Base-by-base conservation (phyloP, 2,113 vertebrate genomes). In the Nycticebus coucang region DNA sequence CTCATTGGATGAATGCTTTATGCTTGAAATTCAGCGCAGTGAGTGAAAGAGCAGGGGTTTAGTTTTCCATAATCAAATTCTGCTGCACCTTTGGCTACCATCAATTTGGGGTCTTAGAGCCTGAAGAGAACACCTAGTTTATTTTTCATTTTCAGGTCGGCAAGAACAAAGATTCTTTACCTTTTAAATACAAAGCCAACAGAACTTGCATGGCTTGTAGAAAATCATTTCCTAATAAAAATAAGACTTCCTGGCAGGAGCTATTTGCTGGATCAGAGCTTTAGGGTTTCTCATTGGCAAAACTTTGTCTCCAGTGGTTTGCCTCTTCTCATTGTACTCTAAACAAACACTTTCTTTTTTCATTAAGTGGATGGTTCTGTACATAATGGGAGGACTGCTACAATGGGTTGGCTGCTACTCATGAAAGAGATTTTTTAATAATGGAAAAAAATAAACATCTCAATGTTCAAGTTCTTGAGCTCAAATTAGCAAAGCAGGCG, bases 201-300 rank as follows among this genome's bases (percentile, higher is more conserved):
- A 97, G 90, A 97, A 97, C 89, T 95, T 97, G 96, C 91, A 93
- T 80, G 77, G 41, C 93, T 97, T 94, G 89, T 95, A 95, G 59
- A 89, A 96, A 95, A 97, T 97, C 37, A 91, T 94, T 97, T 96
- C 45, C 82, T 91, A 94, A 89, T 98, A 98, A 98, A 98, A 97
- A 97, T 98, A 98, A 97, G 96, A 86, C 77, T 95, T 96, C 72
- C 91, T 95, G 96, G 95, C 95, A 97, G 89, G 80, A 81, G 62
- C 60, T 97, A 60, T 96, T 96, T 98, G 97, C 94, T 97, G 84
- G 94, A 97, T 97, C 97, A 97, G 95, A 96, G 80, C 72, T 98
- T 94, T 92, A 41, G 87, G 62, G 66, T 62, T 90, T 94, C 83
- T 96, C 79, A 89, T 71, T 93, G 93, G 93, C 96, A 92, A 90